Evolutionary conservation across 2,888 invertebrate species (phyloP).

Genomic region (Patella ulyssiponensis): DNA sequence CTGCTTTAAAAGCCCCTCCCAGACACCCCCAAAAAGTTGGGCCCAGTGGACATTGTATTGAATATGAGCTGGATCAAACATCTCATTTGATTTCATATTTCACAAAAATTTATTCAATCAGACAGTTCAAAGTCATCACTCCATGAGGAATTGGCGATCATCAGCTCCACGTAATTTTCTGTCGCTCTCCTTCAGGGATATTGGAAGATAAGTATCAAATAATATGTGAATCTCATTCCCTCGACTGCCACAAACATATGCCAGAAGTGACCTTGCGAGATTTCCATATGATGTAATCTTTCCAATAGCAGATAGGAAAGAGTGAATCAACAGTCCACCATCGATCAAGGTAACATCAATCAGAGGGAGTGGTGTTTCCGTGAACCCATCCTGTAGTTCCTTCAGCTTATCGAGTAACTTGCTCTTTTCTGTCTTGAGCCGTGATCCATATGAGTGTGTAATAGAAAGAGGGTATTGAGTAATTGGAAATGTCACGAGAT

Average conservation of each 20-base stretch:
- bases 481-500: neutral
- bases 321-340: constrained; percentile 28
- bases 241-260: constrained; percentile 12
- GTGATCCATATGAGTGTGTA: constrained; percentile 20
- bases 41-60: too few relatives aligned
- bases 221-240: constrained; percentile 27
- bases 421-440: constrained; percentile 28
- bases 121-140: too few relatives aligned
- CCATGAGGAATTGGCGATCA: constrained; percentile 16
- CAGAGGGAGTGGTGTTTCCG: neutral
- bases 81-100: too few relatives aligned
- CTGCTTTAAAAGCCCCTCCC: neutral
- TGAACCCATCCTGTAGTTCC: neutral
- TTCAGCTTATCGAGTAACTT: constrained; percentile 22
- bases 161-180: constrained; percentile 21
- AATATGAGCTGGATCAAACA: too few relatives aligned
- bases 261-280: constrained; percentile 16
- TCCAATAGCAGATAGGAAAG: constrained; percentile 20
- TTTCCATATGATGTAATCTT: constrained; percentile 21
- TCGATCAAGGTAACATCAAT: constrained; percentile 29
- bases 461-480: neutral
- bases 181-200: constrained; percentile 22
- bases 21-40: too few relatives aligned
- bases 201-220: constrained; percentile 19
- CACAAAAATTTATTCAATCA: too few relatives aligned